Base-by-base conservation (phyloP, 2,797 vertebrate species). In the Acanthurus tractus region DNA sequence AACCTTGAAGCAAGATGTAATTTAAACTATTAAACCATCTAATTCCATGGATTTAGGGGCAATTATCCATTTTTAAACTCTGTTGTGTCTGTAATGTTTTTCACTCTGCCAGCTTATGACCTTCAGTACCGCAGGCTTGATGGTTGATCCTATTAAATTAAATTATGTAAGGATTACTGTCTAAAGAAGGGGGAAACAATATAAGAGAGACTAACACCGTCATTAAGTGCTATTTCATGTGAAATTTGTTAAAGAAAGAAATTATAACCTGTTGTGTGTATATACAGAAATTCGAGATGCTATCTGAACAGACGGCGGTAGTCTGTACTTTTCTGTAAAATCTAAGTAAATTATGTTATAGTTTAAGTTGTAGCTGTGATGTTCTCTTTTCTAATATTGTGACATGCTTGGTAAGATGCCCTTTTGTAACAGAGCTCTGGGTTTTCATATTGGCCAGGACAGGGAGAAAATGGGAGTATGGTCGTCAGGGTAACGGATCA, bases 401-500 rank as follows among this genome's bases (percentile, higher is more conserved):
- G 50, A 79, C 53, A 49, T 29, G 1, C 18, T 67, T 29, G 18
- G 23, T 29, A 23, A 34, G 50, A 63, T 54, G n/a, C n/a, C n/a
- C 56, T 63, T 40, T 7, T 1, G 38, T 40, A 67, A 50, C 64
- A 52, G 12, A 18, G 17, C 40, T 66, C 63, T 45, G 42, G 38
- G 56, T 45, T n/a, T 38, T 81, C 13, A 48, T 22, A 20, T 38
- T 25, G 48, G 18, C 40, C 54, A 22, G 22, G 25, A 23, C 44
- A 42, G 69, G 78, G 68, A 70, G 59, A 34, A 34, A 34, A 34
- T 5, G 29, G 61, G 25, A 59, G 49, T 15, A 2, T 7, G 4
- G 74, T 87, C 70, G 48, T 73, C 62, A 38, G 44, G 62, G 86
- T 50, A 79, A 87, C 77, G 17, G 72, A 55, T 75, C 64, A 38